phyloP scores from a whole-genome alignment of 2,888 invertebrate genomes.

The Alcis repandata region DNA sequence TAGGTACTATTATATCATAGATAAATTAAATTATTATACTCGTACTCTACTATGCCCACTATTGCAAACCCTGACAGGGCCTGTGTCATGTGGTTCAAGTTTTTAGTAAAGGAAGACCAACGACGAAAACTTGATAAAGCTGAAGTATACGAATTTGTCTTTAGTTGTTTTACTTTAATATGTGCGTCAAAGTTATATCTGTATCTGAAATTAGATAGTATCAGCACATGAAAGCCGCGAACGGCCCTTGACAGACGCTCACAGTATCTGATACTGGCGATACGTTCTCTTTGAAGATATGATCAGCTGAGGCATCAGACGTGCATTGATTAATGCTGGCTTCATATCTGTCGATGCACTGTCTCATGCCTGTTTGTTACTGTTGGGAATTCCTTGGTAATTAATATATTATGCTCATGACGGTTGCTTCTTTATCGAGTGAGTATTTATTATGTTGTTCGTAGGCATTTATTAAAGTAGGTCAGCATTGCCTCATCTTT shows the following conservation, averaged over 20 bases:
- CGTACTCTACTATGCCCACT: too few relatives aligned
- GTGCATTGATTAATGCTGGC: conserved; percentile 26
- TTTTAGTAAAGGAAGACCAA: too few relatives aligned
- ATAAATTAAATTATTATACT: too few relatives aligned
- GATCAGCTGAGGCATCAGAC: conserved; percentile 30
- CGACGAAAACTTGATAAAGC: neutral
- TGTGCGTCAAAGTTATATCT: conserved; percentile 16
- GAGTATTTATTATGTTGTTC: conserved; percentile 6
- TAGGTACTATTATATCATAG: too few relatives aligned
- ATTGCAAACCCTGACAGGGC: too few relatives aligned
- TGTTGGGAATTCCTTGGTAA: conserved; percentile 27
- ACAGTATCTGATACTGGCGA: conserved; percentile 25
- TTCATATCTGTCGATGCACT: conserved; percentile 30
- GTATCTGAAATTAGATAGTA: conserved; percentile 16
- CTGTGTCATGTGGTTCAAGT: too few relatives aligned
- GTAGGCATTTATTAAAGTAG: conserved; percentile 5
- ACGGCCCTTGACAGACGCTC: conserved; percentile 16
- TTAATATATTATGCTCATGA: conserved; percentile 19
- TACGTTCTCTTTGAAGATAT: conserved; percentile 32
- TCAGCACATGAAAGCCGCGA: conserved; percentile 19
- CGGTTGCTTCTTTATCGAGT: conserved; percentile 8
- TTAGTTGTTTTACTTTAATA: neutral
- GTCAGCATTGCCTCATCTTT: conserved; percentile 2
- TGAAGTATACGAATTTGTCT: neutral
- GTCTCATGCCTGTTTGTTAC: conserved; percentile 22